Evolutionary conservation across 2,888 invertebrate species (phyloP).

Genomic region (Eilema caniola): DNA sequence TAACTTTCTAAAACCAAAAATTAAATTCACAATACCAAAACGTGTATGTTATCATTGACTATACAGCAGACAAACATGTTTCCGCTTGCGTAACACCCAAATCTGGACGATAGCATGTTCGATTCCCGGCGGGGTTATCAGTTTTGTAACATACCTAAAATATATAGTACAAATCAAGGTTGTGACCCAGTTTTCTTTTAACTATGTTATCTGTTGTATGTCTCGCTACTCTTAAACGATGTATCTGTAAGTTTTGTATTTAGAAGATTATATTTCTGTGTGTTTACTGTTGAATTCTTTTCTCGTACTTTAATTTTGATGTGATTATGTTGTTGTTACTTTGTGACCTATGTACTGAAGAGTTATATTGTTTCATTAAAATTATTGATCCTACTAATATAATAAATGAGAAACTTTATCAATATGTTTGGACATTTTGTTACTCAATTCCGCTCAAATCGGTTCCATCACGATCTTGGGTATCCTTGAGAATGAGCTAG

Average conservation of each 20-base stretch:
- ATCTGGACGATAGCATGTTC: constrained; percentile 72
- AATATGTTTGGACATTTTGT: no score
- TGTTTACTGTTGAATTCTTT: background rate
- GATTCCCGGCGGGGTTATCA: constrained; percentile 79
- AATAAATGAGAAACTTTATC: no score
- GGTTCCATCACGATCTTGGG: no score
- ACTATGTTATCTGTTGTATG: constrained; percentile 69
- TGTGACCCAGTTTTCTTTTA: constrained; percentile 82
- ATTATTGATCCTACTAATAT: no score
- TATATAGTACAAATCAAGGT: constrained; percentile 72
- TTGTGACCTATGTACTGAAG: no score
- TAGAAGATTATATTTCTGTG: background rate
- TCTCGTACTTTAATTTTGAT: background rate
- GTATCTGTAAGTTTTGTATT: background rate
- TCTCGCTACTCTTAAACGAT: constrained; percentile 37
- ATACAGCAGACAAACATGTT: constrained; percentile 44
- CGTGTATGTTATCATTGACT: constrained; percentile 20
- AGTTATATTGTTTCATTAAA: no score
- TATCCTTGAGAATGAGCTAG: no score
- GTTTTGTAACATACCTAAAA: constrained; percentile 63
- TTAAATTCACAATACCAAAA: constrained; percentile 1
- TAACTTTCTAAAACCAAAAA: background rate
- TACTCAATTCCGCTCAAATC: no score
- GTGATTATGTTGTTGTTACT: no score
- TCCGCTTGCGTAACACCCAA: constrained; percentile 76